A percentile compares a stretch with the other conserved stretches of the same genome.
Evolutionary conservation across 2,113 vertebrate genomes (phyloP).

Genomic region (Nothocercus nigrocapillus): DNA sequence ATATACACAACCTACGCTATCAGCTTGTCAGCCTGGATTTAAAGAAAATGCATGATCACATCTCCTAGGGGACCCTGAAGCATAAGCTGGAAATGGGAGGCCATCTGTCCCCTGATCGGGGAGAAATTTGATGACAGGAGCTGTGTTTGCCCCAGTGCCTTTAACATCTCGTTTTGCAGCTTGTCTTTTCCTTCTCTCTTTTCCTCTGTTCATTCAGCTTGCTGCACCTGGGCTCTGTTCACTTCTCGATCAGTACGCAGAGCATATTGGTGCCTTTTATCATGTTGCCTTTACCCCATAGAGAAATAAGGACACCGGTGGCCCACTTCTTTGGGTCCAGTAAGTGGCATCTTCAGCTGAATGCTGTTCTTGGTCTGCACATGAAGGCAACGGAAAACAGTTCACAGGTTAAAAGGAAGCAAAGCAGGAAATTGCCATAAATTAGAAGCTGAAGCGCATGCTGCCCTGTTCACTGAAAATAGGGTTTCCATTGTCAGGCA

Average conservation of each 20-base stretch:
- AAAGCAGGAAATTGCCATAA: not conserved
- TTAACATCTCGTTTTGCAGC: not conserved
- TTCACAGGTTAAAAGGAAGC: not conserved
- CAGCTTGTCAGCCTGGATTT: conserved; percentile 1
- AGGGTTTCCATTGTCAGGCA: not conserved
- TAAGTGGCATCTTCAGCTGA: not conserved
- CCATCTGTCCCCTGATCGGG: conserved; percentile 11
- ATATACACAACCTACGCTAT: not conserved
- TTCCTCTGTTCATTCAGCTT: not conserved
- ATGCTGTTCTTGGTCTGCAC: not conserved
- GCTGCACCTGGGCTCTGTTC: not conserved
- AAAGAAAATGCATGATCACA: conserved; percentile 35
- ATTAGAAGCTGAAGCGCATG: not conserved
- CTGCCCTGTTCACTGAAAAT: not conserved
- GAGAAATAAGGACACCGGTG: not conserved
- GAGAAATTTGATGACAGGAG: conserved; percentile 10
- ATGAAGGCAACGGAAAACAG: not conserved
- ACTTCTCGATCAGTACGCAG: not conserved
- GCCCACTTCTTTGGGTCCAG: not conserved
- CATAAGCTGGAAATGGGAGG: not conserved
- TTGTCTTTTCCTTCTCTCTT: conserved; percentile 3
- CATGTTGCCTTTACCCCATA: not conserved
- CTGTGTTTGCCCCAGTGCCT: conserved; percentile 9
- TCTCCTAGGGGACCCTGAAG: conserved; percentile 10
- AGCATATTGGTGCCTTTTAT: not conserved